A percentile compares a stretch with the other conserved stretches of the same genome.
These are phyloP conservation scores for Pogonomyrmex californicus DNA, from an alignment of 1,140 invertebrate genomes.

Conservation along the genomic window DNA sequence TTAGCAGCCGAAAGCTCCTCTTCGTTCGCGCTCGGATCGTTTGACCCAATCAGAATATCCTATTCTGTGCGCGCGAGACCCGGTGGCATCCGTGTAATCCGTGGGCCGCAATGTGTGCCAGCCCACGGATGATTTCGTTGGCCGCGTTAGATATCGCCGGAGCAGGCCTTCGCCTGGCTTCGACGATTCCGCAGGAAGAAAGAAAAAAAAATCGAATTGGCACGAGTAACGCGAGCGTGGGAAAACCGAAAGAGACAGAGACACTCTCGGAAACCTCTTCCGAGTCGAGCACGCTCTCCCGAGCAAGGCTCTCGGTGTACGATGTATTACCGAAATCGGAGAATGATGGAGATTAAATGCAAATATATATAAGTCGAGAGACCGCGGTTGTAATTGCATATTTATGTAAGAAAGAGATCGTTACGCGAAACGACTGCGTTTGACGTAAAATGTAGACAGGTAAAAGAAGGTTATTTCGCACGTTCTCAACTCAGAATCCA, in stretches of 20 bases:
- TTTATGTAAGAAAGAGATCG: background rate
- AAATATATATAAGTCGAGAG: background rate
- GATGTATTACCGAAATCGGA: too few relatives aligned
- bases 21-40: background rate
- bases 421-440: background rate
- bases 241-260: background rate
- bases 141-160: background rate
- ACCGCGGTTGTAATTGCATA: background rate
- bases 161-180: background rate
- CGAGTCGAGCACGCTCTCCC: background rate
- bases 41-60: conserved; percentile 6
- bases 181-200: background rate
- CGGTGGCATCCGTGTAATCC: conserved; percentile 24
- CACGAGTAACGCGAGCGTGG: background rate
- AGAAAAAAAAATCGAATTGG: background rate
- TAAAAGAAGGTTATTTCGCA: background rate
- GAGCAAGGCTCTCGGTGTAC: background rate
- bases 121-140: conserved; percentile 39
- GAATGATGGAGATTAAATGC: background rate
- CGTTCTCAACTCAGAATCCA: background rate
- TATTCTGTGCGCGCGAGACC: background rate
- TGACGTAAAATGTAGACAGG: background rate
- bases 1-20: background rate
- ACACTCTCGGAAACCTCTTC: background rate
- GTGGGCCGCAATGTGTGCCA: conserved; percentile 27